phyloP scores from a whole-genome alignment of 2,888 invertebrate species.

The Ferrisia virgata region DNA sequence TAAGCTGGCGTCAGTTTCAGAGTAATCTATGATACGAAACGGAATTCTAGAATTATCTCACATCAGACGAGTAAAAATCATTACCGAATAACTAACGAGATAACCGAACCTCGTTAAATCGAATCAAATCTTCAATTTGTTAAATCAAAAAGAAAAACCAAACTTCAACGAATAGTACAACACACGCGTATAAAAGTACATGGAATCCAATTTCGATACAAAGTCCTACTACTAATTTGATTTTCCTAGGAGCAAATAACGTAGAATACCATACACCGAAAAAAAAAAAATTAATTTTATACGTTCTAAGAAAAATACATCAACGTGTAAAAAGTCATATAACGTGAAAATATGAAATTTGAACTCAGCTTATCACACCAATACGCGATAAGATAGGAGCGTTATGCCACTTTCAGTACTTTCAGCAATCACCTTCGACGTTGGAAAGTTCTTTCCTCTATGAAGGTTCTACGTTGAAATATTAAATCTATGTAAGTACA shows the following conservation, averaged over 20 bases:
- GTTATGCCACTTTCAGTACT: neutral
- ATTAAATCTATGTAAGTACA: neutral
- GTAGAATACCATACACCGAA: neutral
- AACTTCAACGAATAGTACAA: neutral
- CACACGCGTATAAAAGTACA: neutral
- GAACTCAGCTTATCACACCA: neutral
- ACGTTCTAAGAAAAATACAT: constrained; percentile 1
- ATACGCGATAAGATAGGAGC: neutral
- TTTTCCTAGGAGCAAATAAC: neutral
- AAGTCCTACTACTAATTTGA: neutral
- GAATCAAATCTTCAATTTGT: neutral
- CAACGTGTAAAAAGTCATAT: neutral
- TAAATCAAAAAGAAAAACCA: neutral
- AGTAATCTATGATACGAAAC: neutral
- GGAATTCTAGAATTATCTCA: neutral
- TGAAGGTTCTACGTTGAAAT: neutral
- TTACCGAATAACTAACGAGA: neutral
- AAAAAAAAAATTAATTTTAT: neutral
- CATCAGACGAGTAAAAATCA: neutral
- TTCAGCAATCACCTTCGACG: neutral
- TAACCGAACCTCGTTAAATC: neutral
- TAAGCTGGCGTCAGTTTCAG: neutral
- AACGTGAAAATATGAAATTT: neutral
- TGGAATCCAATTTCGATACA: neutral
- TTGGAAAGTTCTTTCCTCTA: neutral